Percentiles rank a stretch among this genome's conserved stretches.
Evolutionary conservation across 2,888 invertebrate species (phyloP).

Genomic region (Hemicrepidius hirtus): DNA sequence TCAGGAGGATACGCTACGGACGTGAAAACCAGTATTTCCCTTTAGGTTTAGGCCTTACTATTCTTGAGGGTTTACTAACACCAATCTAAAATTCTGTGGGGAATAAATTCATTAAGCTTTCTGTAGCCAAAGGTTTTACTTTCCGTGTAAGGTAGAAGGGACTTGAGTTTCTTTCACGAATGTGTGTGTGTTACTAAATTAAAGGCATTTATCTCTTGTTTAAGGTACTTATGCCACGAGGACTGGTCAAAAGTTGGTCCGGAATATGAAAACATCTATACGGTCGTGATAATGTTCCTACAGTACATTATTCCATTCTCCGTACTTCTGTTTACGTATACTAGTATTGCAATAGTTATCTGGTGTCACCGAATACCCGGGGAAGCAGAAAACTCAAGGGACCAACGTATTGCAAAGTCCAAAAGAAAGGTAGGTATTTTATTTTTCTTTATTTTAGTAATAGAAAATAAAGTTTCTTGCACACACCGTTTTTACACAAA

Average conservation of each 20-base stretch:
- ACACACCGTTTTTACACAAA: no score
- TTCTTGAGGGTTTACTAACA: not conserved
- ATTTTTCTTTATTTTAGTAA: no score
- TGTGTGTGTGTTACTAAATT: no score
- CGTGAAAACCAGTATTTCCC: not conserved
- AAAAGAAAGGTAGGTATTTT: slow-evolving; percentile 84
- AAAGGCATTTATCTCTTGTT: slow-evolving; percentile 62
- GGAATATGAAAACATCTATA: slow-evolving; percentile 82
- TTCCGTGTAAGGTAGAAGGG: not conserved
- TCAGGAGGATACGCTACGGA: not conserved
- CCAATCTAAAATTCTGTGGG: not conserved
- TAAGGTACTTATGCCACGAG: slow-evolving; percentile 83
- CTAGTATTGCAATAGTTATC: slow-evolving; percentile 89
- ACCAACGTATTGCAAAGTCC: slow-evolving; percentile 88
- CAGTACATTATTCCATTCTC: slow-evolving; percentile 90
- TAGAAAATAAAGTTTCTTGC: not conserved
- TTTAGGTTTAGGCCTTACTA: slow-evolving; percentile 5
- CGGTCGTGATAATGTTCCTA: slow-evolving; percentile 84
- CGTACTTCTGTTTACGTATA: slow-evolving; percentile 89
- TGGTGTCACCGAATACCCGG: slow-evolving; percentile 93
- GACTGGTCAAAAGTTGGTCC: slow-evolving; percentile 78
- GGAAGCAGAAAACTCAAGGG: slow-evolving; percentile 88
- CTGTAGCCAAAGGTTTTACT: no score
- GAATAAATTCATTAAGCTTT: not conserved
- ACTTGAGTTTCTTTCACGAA: no score